Evolutionary conservation across 2,888 invertebrate species (phyloP), one percentile per base, ranked within the genome.

Genomic region (Resseliella maxima): DNA sequence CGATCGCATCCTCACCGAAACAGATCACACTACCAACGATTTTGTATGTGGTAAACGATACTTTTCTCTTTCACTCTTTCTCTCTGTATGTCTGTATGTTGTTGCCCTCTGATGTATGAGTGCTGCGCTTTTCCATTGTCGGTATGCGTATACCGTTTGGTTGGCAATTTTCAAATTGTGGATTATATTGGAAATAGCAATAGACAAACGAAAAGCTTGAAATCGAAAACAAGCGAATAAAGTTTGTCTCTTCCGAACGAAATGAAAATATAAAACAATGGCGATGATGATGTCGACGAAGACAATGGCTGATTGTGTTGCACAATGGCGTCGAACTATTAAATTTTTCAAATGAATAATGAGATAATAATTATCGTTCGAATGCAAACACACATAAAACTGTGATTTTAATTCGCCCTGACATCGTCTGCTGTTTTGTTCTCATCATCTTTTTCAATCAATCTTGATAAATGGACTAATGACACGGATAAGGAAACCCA

Each of bases 1-100:
- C 83, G 83, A 83, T 83, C 83, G 83, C 83, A 83, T 83, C 83
- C 38, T 83, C 21, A 38, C 36, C 24, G n/a, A 83, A 38, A 83
- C 83, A n/a, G 83, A 83, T 38, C 72, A 72, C 72, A 31, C n/a
- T 38, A 38, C 81, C 18, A 81, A 2, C 12, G 27, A 2, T 24
- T 3, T 59, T 59, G 59, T 59, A 15, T 18, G 15, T 1, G 36
- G 21, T 1, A 81, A 31, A 81, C 36, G 64, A 21, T 5, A 3
- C 35, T 18, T 81, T 35, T 36, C 8, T 81, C 5, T 8, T 36
- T 3, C 81, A 35, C 15, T 6, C 81, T 81, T 21, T 81, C 36
- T 6, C 21, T 81, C 18, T 64, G 54, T 54, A 3, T 54, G 54
- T 54, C 3, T 18, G 6, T 3, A 54, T 21, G n/a, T 54, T 54